These are phyloP conservation scores for Oxyteleia sp. DNA, from an alignment of 2,888 invertebrate species.

Conservation along the genomic window DNA sequence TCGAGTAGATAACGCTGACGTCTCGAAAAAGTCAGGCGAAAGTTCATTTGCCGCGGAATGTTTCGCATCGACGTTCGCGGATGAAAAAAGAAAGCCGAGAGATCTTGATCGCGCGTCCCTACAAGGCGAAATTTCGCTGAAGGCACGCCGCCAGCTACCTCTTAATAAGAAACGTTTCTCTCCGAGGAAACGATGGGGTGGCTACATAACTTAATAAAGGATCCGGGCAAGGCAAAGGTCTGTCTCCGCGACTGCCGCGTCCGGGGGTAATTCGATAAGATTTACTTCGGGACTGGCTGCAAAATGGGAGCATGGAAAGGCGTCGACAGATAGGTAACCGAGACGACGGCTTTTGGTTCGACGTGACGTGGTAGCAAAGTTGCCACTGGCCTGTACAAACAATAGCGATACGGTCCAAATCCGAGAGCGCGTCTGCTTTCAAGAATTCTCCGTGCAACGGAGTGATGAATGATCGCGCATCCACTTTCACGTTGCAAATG, in stretches of 20 bases:
- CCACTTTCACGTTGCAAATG: conserved; percentile 24
- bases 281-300: conserved; percentile 80
- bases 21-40: neutral
- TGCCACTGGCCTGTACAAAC: conserved; percentile 43
- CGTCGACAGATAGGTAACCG: conserved; percentile 67
- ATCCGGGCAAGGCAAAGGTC: conserved; percentile 78
- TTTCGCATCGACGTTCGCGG: neutral
- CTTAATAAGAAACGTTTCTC: conserved; percentile 85
- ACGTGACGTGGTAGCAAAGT: conserved; percentile 77
- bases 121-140: conserved; percentile 33
- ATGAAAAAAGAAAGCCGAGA: conserved; percentile 63
- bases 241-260: conserved; percentile 62
- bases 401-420: conserved; percentile 32
- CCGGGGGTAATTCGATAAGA: conserved; percentile 83
- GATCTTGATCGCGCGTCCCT: conserved; percentile 78
- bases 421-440: conserved; percentile 37
- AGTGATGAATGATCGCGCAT: conserved; percentile 43
- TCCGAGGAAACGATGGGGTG: conserved; percentile 79
- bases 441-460: conserved; percentile 18
- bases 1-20: conserved; percentile 1
- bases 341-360: conserved; percentile 76
- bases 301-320: conserved; percentile 72
- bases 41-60: neutral
- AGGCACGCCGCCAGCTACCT: conserved; percentile 60
- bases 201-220: conserved; percentile 85